phyloP scores from a whole-genome alignment of 1,140 invertebrate species.

The Drosophila miranda region DNA sequence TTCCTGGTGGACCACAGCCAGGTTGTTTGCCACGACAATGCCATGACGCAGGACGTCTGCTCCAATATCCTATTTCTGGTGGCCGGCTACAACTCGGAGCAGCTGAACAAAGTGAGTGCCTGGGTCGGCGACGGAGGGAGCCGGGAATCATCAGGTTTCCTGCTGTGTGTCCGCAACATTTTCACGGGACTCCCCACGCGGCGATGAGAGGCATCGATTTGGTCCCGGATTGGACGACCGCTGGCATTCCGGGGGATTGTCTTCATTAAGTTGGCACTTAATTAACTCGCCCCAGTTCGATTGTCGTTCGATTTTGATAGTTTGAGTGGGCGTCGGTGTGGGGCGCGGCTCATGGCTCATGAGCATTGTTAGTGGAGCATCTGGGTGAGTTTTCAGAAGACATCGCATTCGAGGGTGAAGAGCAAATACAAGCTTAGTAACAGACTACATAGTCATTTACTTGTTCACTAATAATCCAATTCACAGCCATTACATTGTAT shows the following conservation, averaged over 20 bases:
- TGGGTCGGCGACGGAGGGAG: neutral
- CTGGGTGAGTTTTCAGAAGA: too few species aligned
- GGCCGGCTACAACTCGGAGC: slow-evolving; percentile 83
- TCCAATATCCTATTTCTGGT: slow-evolving; percentile 85
- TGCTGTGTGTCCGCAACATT: slow-evolving; percentile 25
- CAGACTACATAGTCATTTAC: too few species aligned
- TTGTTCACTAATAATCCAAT: too few species aligned
- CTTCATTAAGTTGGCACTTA: slow-evolving; percentile 68
- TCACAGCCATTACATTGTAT: too few species aligned
- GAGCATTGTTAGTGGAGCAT: too few species aligned
- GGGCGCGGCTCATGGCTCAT: too few species aligned
- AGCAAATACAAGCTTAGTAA: too few species aligned
- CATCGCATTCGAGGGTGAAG: too few species aligned
- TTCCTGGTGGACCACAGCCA: slow-evolving; percentile 83
- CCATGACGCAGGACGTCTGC: slow-evolving; percentile 84
- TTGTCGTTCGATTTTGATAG: slow-evolving; percentile 2
- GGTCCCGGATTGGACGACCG: slow-evolving; percentile 9
- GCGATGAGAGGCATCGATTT: slow-evolving; percentile 11
- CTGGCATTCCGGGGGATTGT: slow-evolving; percentile 26
- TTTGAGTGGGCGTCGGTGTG: neutral
- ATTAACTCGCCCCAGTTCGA: slow-evolving; percentile 42
- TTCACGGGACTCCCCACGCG: slow-evolving; percentile 20
- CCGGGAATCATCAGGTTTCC: slow-evolving; percentile 29
- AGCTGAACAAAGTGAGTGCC: slow-evolving; percentile 81
- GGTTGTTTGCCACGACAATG: slow-evolving; percentile 83